Conservation (phyloP, 1,140 invertebrate genomes). For the Aphaenogaster ashmeadi region DNA sequence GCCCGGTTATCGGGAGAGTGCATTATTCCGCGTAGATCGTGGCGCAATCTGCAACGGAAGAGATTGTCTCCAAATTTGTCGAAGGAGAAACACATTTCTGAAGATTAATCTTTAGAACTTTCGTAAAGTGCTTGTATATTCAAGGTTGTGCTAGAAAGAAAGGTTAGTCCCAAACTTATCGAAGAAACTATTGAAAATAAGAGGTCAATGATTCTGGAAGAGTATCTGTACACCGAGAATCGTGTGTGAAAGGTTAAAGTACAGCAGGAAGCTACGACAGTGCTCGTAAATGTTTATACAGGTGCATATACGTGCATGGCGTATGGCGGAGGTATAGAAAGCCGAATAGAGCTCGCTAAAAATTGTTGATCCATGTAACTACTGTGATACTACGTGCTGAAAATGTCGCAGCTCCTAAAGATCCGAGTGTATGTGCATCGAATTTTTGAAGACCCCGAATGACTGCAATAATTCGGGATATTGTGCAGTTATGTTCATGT, state of each 20-base stretch:
- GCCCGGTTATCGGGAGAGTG: constrained; percentile 27
- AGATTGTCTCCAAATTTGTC: constrained; percentile 9
- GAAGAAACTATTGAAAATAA: not conserved
- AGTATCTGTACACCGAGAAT: not conserved
- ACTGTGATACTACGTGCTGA: constrained; percentile 56
- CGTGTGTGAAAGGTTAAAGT: not conserved
- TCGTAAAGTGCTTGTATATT: not conserved
- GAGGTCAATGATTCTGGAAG: not conserved
- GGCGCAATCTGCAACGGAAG: not conserved
- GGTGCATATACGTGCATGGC: not conserved
- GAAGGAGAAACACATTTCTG: not conserved
- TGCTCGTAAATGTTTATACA: constrained; percentile 29
- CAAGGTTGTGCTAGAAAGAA: not conserved
- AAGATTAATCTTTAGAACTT: not conserved
- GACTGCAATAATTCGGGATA: constrained; percentile 35
- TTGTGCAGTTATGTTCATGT: not conserved
- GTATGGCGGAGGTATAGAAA: not conserved
- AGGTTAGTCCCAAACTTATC: not conserved
- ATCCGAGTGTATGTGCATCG: not conserved
- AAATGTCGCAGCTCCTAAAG: constrained; percentile 48
- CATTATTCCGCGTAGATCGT: constrained; percentile 34
- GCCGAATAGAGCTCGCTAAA: constrained; percentile 21
- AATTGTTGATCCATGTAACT: constrained; percentile 66
- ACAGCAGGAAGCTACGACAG: not conserved
- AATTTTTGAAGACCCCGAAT: constrained; percentile 53